phyloP scores from a whole-genome alignment of 2,113 vertebrate genomes.

The Amia ocellicauda region DNA sequence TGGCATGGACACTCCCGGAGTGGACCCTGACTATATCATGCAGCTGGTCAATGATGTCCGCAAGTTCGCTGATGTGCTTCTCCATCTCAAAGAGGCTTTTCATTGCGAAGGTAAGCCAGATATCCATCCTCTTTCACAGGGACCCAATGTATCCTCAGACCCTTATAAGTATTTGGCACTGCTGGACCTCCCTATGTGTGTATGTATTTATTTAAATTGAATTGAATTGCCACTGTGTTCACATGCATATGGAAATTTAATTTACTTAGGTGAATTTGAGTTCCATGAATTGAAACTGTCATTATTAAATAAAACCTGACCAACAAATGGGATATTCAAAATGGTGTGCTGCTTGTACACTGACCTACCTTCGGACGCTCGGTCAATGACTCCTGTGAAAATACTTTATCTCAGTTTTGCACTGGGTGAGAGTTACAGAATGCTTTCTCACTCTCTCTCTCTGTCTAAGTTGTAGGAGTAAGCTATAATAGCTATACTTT shows the following conservation, averaged over 20 bases:
- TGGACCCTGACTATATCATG: constrained; percentile 90
- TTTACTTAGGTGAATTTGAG: no score
- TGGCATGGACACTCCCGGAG: constrained; percentile 61
- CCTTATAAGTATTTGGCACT: no score
- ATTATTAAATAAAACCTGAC: no score
- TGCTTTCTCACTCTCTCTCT: not conserved
- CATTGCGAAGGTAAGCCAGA: constrained; percentile 76
- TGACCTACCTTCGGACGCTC: not conserved
- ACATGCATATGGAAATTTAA: no score
- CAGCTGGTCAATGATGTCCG: constrained; percentile 89
- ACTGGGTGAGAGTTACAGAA: not conserved
- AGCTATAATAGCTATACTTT: not conserved
- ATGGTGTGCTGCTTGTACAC: not conserved
- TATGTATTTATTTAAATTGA: no score
- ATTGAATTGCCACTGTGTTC: no score
- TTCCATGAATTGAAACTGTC: no score
- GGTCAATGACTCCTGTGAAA: not conserved
- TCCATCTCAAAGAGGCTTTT: constrained; percentile 89
- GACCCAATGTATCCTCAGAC: no score
- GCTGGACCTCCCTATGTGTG: no score
- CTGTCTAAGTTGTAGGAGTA: not conserved
- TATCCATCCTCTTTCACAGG: constrained; percentile 28
- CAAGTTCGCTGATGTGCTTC: constrained; percentile 86
- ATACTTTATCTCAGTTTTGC: not conserved
- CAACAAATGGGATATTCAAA: no score